Base-by-base conservation (phyloP, 2,888 invertebrate species). In the Auanema freiburgensis region DNA sequence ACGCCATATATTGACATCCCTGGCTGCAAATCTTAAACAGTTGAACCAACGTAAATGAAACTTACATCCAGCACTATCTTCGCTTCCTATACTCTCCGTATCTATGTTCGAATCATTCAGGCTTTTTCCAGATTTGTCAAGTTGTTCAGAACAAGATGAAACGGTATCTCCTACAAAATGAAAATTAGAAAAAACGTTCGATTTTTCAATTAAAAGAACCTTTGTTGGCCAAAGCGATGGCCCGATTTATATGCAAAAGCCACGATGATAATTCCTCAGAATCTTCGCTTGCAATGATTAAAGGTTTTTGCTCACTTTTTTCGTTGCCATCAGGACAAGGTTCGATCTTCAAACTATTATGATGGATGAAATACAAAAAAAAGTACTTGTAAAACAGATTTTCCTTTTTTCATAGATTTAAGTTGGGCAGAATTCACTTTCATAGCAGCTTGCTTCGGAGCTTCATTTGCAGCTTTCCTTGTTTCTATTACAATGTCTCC, bases 391-490 rank as follows among this genome's bases (percentile, higher is more conserved):
- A 80, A 57, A 14, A 79, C 74, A 1, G 77, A 68, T 56, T 76
- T 76, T 11, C 79, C 80, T 46, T 80, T 81, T 57, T 80, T 80
- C 16, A 78, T 77, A 4, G 76, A 75, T 50, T 77, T 78, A 14
- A 79, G 63, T 42, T 70, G 72, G 4, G 79, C 79, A 1, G 71
- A 67, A 25, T 74, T 71, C 12, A 80, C 69, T 42, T 69, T 72
- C 44, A 77, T 44, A n/a, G 72, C 68, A 8, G 63, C 54, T 5
- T 57, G 61, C 56, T 69, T 72, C 10, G 71, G 64, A 1, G 57
- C 18, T 8, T 69, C 71, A n/a, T 40, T 42, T 0, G 69, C 58
- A 12, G 65, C 25, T 63, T 71, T 73, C 16, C 69, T 52, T 4
- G 62, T 65, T 56, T 81, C 79, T 41, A 81, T 63, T 3, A 68